These are phyloP conservation scores for Lophotriccus pileatus DNA, from an alignment of 2,797 vertebrate genomes.

Conservation along the genomic window DNA sequence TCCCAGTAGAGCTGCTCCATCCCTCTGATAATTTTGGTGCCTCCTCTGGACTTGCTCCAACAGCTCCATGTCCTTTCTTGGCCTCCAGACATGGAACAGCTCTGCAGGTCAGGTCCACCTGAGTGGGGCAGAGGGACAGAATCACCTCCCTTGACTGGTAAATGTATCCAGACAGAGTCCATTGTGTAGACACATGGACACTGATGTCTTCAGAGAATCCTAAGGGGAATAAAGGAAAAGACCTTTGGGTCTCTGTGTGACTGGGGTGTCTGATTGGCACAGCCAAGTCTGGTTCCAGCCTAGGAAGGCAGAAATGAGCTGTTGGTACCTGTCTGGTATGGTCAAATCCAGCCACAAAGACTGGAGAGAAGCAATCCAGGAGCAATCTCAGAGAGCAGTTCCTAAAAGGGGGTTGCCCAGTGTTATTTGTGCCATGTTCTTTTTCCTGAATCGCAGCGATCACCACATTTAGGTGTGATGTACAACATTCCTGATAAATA, in stretches of 20 bases:
- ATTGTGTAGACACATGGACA: neutral
- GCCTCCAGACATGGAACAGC: neutral
- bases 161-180: neutral
- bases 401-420: neutral
- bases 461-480: neutral
- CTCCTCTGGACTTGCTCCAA: neutral
- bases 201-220: neutral
- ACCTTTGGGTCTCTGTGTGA: neutral
- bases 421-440: neutral
- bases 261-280: neutral
- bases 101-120: neutral
- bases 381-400: neutral
- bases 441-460: neutral
- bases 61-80: neutral
- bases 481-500: neutral
- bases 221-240: neutral
- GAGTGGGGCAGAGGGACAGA: neutral
- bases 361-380: neutral
- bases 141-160: neutral
- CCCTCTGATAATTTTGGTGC: neutral
- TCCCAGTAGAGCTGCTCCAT: neutral
- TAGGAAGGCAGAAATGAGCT: neutral
- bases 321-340: neutral
- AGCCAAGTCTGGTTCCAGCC: neutral
- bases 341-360: neutral